phyloP scores from a whole-genome alignment of 1,140 invertebrate genomes.

The Lithobius niger region DNA sequence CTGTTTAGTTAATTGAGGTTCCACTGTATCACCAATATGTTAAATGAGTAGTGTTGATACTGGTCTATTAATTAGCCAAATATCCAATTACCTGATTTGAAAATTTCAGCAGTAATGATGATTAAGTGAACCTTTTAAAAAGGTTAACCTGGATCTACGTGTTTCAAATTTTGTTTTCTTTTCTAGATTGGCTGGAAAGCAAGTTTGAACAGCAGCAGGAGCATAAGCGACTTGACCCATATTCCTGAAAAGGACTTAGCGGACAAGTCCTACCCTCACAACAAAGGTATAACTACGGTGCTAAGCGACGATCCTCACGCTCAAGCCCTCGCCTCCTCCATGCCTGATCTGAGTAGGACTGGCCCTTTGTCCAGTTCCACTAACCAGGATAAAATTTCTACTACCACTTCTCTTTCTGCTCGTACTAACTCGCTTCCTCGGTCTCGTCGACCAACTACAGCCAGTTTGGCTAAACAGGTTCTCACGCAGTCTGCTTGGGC shows the following conservation, averaged over 20 bases:
- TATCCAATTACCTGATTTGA: too few species aligned
- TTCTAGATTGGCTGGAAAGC: conserved; percentile 58
- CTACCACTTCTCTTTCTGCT: not conserved
- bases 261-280: conserved; percentile 23
- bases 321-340: not conserved
- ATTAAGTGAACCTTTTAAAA: not conserved
- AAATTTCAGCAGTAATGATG: too few species aligned
- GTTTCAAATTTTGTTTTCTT: conserved; percentile 16
- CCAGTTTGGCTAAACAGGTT: not conserved
- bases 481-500: too few species aligned
- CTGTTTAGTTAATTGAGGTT: too few species aligned
- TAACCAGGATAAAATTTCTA: not conserved
- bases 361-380: not conserved
- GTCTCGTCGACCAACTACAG: not conserved
- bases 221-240: conserved; percentile 55
- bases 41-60: too few species aligned
- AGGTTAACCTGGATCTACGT: not conserved
- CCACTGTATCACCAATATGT: too few species aligned
- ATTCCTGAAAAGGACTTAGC: conserved; percentile 38
- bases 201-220: conserved; percentile 65
- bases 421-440: conserved; percentile 4
- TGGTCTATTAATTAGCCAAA: too few species aligned
- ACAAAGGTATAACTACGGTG: conserved; percentile 10
- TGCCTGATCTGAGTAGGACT: not conserved
- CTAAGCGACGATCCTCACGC: not conserved